A percentile compares a stretch with the other conserved stretches of the same genome.
phyloP scores from a whole-genome alignment of 2,797 vertebrate species.

The Alectoris magna region DNA sequence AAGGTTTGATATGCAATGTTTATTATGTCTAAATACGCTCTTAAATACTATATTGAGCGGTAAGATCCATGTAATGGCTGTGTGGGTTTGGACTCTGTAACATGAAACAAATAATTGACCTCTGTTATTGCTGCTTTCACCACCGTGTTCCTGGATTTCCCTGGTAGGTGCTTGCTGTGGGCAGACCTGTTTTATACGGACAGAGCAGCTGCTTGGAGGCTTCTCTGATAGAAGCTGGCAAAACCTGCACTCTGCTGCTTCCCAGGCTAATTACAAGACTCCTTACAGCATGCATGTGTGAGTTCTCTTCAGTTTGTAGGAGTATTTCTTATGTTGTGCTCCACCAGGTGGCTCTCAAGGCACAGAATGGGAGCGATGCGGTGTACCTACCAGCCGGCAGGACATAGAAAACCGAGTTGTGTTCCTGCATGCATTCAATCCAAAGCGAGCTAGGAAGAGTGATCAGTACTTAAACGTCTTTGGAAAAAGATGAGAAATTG shows the following conservation, averaged over 20 bases:
- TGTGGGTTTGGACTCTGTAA: neutral
- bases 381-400: neutral
- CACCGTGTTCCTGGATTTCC: neutral
- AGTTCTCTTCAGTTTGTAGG: neutral
- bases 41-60: neutral
- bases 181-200: neutral
- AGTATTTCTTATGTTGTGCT: constrained; percentile 36
- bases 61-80: neutral
- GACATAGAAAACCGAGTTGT: neutral
- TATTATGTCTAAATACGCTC: neutral
- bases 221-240: neutral
- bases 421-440: neutral
- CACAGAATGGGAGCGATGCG: neutral
- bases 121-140: neutral
- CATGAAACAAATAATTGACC: neutral
- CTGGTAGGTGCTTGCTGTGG: neutral
- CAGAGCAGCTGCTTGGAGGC: neutral
- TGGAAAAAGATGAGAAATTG: neutral
- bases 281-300: neutral
- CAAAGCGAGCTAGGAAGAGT: neutral
- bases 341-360: constrained; percentile 78
- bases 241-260: neutral
- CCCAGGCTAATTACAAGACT: neutral
- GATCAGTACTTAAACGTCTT: neutral
- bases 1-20: neutral